Base-by-base conservation (phyloP, 2,888 invertebrate species). In the Ochropacha duplaris region DNA sequence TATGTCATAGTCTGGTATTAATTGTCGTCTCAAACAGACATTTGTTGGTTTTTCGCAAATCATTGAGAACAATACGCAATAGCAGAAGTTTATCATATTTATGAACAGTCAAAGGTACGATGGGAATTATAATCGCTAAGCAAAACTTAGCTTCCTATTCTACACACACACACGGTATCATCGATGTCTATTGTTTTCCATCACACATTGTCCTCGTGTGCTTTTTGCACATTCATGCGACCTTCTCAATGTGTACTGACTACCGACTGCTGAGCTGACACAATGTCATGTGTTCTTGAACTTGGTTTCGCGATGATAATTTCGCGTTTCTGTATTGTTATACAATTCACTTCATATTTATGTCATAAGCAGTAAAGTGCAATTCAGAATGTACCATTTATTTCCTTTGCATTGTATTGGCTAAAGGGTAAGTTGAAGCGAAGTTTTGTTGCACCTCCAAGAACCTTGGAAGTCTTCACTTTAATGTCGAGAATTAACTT, bases 141-240 rank as follows among this genome's bases (percentile, higher is more conserved):
- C 44, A 44, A 44, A 19, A 44, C n/a, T 19, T 2, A 16, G 44
- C 16, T 44, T 44, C 44, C 44, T 19, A 44, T 44, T 44, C 44
- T 19, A 44, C 1, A 44, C 44, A 44, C 19, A 44, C 1, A 44
- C 44, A 44, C 19, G 44, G 8, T 44, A n/a, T 19, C 44, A 19
- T 44, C 44, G 44, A 19, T 19, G 44, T 52, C 31, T 31, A 16
- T 52, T 31, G 31, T 31, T 52, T 16, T 52, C 16, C 52, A 34
- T 31, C n/a, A 31, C 11, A n/a, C 51, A 22, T 14, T 52, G n/a
- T 22, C 52, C 52, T 52, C 52, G 31, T 52, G 31, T 31, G 19
- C 31, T 19, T 52, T 52, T 31, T 19, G 34, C 52, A 50, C n/a
- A 22, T 52, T 52, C 52, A 12, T 19, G 52, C 31, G 34, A 31